A percentile compares a stretch with the other conserved stretches of the same genome.
Conservation (phyloP, 1,140 invertebrate species). For the Acromyrmex charruanus region DNA sequence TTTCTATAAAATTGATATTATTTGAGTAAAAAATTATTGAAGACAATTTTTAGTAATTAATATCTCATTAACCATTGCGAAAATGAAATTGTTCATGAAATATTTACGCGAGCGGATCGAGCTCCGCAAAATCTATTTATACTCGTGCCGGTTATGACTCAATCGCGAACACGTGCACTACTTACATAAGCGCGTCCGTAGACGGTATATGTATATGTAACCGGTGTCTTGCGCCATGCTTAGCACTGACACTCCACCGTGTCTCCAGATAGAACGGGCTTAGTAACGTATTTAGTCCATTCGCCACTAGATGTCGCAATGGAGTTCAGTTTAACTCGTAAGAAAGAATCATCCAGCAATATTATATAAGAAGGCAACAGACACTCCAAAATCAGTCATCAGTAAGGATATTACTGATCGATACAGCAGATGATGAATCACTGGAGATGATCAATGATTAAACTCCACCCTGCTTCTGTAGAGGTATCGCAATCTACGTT, state of each 20-base stretch:
- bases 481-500: conserved; percentile 75
- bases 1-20: no score
- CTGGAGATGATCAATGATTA: conserved; percentile 82
- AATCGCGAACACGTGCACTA: conserved; percentile 49
- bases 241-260: no score
- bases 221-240: no score
- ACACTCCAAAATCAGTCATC: background rate
- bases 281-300: background rate
- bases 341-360: background rate
- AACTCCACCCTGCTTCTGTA: conserved; percentile 75
- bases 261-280: no score
- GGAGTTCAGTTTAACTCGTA: conserved; percentile 18
- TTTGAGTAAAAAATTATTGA: no score
- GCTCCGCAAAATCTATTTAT: conserved; percentile 23
- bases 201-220: background rate
- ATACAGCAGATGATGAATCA: conserved; percentile 81
- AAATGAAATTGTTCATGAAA: background rate
- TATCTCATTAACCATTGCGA: no score
- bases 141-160: background rate
- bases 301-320: conserved; percentile 62
- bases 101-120: conserved; percentile 39
- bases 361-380: background rate
- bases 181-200: background rate
- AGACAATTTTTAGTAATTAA: no score
- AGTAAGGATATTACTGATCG: conserved; percentile 72